These are phyloP conservation scores for Amphiura filiformis DNA, from an alignment of 35 echinoderm and acorn worm species.

Conservation along the genomic window DNA sequence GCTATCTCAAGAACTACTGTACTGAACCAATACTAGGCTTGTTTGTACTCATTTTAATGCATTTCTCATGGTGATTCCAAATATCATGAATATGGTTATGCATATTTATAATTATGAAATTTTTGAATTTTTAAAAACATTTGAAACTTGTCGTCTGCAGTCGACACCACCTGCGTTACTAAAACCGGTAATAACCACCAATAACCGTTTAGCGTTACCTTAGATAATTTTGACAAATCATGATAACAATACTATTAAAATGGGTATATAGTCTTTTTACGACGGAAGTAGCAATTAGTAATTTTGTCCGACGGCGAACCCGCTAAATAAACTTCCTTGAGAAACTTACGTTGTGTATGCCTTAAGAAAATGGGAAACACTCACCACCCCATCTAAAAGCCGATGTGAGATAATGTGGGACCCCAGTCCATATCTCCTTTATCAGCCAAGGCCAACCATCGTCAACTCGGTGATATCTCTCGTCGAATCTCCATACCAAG, in stretches of 20 bases:
- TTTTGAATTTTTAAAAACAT: too few species aligned
- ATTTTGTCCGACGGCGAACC: neutral
- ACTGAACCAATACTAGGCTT: too few species aligned
- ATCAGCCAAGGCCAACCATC: neutral
- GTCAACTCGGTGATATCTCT: constrained; percentile 24
- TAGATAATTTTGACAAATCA: neutral
- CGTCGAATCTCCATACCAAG: constrained; percentile 50
- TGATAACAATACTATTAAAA: neutral
- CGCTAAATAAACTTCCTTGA: neutral
- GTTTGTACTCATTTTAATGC: too few species aligned
- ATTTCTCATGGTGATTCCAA: too few species aligned
- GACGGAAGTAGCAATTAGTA: neutral
- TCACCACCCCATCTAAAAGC: constrained; percentile 20
- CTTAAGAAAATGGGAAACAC: neutral
- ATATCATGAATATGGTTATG: too few species aligned
- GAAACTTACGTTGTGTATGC: neutral
- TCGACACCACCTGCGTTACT: too few species aligned
- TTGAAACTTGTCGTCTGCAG: too few species aligned
- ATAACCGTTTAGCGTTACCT: too few species aligned
- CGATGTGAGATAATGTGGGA: constrained; percentile 16
- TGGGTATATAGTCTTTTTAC: neutral
- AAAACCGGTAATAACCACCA: too few species aligned
- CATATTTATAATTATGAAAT: too few species aligned
- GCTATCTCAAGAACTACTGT: too few species aligned
- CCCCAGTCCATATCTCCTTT: neutral